These are phyloP conservation scores for Chrysolina haemoptera DNA, from an alignment of 2,888 invertebrate genomes.

Conservation along the genomic window DNA sequence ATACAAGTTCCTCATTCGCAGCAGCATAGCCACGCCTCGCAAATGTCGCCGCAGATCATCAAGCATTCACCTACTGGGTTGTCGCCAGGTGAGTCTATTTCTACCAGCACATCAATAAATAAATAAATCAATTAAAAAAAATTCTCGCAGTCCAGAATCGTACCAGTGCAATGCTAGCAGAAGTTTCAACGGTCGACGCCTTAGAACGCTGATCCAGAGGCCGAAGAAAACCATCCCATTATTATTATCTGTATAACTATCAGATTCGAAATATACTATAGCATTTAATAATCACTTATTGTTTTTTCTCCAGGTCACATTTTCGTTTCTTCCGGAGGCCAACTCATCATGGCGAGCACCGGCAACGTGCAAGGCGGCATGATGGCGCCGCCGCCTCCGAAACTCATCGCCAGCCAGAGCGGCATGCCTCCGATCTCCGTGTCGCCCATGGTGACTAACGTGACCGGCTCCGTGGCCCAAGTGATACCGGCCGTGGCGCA, in stretches of 20 bases:
- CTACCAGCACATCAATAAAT: neutral
- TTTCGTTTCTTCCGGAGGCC: slow-evolving; percentile 83
- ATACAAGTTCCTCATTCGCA: slow-evolving; percentile 74
- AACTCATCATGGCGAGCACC: slow-evolving; percentile 78
- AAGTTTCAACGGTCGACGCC: too few species aligned
- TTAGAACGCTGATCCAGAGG: too few species aligned
- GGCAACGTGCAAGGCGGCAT: slow-evolving; percentile 73
- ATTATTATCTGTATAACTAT: too few species aligned
- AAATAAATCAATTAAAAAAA: too few species aligned
- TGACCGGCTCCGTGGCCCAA: slow-evolving; percentile 77
- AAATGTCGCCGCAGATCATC: slow-evolving; percentile 67
- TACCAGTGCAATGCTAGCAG: too few species aligned
- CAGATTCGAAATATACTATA: too few species aligned
- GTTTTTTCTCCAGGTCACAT: slow-evolving; percentile 77
- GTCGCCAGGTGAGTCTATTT: slow-evolving; percentile 70
- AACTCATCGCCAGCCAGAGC: slow-evolving; percentile 51
- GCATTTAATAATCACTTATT: too few species aligned
- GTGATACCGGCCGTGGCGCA: slow-evolving; percentile 77
- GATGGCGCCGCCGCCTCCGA: slow-evolving; percentile 75
- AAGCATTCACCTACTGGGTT: slow-evolving; percentile 71
- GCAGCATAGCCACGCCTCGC: slow-evolving; percentile 57
- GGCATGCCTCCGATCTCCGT: slow-evolving; percentile 75
- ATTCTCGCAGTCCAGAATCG: too few species aligned
- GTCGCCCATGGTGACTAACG: slow-evolving; percentile 77
- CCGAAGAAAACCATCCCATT: too few species aligned